These are phyloP conservation scores for Geotrupes spiniger DNA, from an alignment of 2,888 invertebrate genomes.

Conservation along the genomic window DNA sequence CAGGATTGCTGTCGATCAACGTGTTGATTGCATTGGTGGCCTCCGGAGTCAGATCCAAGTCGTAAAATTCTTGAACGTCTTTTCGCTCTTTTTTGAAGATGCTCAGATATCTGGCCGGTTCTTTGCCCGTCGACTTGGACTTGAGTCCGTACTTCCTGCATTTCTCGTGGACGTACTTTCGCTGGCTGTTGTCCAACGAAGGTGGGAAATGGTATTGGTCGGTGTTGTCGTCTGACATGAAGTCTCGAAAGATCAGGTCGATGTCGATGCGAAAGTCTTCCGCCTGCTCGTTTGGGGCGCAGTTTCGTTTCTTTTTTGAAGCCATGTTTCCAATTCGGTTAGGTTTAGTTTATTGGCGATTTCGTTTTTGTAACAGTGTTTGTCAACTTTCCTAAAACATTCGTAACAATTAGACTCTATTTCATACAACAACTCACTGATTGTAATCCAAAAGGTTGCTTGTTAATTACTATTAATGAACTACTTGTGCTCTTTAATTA, in stretches of 20 bases:
- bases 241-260: constrained; percentile 38
- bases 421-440: too few species aligned
- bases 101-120: constrained; percentile 36
- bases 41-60: constrained; percentile 16
- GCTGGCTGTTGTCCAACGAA: constrained; percentile 71
- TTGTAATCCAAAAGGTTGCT: too few species aligned
- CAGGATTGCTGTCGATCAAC: constrained; percentile 6
- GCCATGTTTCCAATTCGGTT: too few species aligned
- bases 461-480: too few species aligned
- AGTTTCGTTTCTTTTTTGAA: too few species aligned
- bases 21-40: constrained; percentile 13
- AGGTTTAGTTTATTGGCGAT: too few species aligned
- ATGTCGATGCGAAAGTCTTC: constrained; percentile 28
- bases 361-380: too few species aligned
- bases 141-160: constrained; percentile 68
- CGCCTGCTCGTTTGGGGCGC: constrained; percentile 7
- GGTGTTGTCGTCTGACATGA: constrained; percentile 34
- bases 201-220: constrained; percentile 55
- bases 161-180: constrained; percentile 75
- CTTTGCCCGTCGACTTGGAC: constrained; percentile 80
- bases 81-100: constrained; percentile 24
- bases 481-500: too few species aligned
- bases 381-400: too few species aligned
- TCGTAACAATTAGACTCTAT: too few species aligned
- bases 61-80: constrained; percentile 16